These are phyloP conservation scores for Dyspetes luteomarginatus DNA, from an alignment of 2,888 invertebrate species.

Conservation along the genomic window DNA sequence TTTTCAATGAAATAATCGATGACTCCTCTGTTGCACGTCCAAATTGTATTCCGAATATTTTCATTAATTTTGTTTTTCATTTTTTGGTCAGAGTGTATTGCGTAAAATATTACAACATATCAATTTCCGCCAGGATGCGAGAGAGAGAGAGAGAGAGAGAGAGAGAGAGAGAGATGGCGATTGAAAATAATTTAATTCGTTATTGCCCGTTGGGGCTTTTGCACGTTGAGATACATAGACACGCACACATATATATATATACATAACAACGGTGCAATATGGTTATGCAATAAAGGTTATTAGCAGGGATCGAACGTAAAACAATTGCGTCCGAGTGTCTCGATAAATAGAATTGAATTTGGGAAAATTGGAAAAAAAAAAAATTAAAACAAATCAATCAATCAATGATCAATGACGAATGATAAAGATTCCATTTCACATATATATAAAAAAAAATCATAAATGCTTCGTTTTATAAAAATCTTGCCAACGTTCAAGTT, in stretches of 20 bases:
- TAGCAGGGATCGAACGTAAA: slow-evolving; percentile 5
- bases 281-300: background rate
- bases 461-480: background rate
- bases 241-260: background rate
- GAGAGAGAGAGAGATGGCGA: background rate
- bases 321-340: slow-evolving; percentile 9
- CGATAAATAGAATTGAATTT: background rate
- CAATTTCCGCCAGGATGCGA: background rate
- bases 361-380: background rate
- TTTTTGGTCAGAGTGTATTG: background rate
- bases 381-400: background rate
- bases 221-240: background rate
- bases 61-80: background rate
- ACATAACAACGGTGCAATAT: too few species aligned
- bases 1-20: too few species aligned
- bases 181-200: slow-evolving; percentile 14
- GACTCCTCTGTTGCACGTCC: too few species aligned
- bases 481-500: background rate
- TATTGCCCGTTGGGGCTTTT: background rate
- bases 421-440: background rate
- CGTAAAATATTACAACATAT: background rate
- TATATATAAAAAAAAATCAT: background rate
- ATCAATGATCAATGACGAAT: background rate
- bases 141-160: background rate
- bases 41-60: background rate